Base-by-base conservation (phyloP, 1,140 invertebrate species). In the Chrysoperla carnea region DNA sequence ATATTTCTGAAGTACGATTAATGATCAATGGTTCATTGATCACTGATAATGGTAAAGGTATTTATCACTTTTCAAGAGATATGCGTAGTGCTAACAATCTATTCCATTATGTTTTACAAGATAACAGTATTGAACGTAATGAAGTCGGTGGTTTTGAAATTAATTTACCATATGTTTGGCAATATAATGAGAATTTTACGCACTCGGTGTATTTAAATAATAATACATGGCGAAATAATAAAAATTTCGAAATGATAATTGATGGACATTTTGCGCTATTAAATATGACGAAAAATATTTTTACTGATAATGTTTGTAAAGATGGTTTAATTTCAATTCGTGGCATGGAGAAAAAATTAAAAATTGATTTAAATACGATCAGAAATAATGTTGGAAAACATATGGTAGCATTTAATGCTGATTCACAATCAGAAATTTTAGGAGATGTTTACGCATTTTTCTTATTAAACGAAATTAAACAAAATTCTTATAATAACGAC, bases 321-420 rank as follows among this genome's bases (percentile, higher is more conserved):
- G 68, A 61, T 8, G 87, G 94, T 0, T 60, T 99, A 11, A 69
- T 99, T 3, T 75, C 80, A 0, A 67, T 99, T 5, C 68, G 75
- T 42, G 95, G 96, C 11, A 99, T 97, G 91, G 96, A 99, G 61
- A 99, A 99, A 62, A 78, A 84, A 51, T 71, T 97, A 62, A 67
- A 76, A 23, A 83, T 97, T 46, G 70, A 79, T 73, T 59, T 75
- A 52, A 75, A 82, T 66, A 57, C 81, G 40, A 84, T 99, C 33
- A 70, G 78, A 48, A 66, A 71, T 14, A 99, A 99, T 56, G 75
- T 66, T 38, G 88, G 84, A 0, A 69, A 72, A n/a, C 88, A 77
- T 53, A 81, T 95, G 66, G 69, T 96, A 1, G 82, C 94, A 55
- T 88, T 97, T 54, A 75, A 77, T 44, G 80, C 85, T 27, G 77